Evolutionary conservation across 1,140 invertebrate genomes (phyloP).

Genomic region (Tenebrio molitor): DNA sequence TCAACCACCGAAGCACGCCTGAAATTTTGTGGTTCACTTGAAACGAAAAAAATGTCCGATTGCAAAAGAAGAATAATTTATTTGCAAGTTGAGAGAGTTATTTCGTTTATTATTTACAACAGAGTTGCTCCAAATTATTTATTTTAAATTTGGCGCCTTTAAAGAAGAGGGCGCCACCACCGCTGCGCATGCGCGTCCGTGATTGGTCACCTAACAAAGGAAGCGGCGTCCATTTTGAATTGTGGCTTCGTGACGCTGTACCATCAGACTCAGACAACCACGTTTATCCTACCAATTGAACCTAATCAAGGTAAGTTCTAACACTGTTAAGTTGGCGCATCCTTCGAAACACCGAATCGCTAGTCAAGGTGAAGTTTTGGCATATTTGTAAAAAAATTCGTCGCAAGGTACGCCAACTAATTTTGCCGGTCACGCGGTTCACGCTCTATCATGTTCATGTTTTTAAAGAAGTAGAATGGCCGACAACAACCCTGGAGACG

Average conservation of each 20-base stretch:
- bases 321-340: neutral
- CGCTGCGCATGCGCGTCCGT: neutral
- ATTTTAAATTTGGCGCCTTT: neutral
- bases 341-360: neutral
- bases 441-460: neutral
- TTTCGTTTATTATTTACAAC: no score
- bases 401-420: no score
- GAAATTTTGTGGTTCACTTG: no score
- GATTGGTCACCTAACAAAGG: neutral
- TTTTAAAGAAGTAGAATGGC: constrained; percentile 18
- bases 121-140: no score
- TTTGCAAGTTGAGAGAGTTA: no score
- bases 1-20: no score
- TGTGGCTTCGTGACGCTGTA: constrained; percentile 8
- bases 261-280: neutral
- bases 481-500: neutral
- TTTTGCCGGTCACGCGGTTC: constrained; percentile 9
- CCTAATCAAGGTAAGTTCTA: constrained; percentile 1
- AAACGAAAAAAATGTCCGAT: no score
- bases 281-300: neutral
- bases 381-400: neutral
- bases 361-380: neutral
- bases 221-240: constrained; percentile 23
- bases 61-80: no score
- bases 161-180: neutral